phyloP scores from a whole-genome alignment of 2,888 invertebrate species.

The Platynereis dumerilii region DNA sequence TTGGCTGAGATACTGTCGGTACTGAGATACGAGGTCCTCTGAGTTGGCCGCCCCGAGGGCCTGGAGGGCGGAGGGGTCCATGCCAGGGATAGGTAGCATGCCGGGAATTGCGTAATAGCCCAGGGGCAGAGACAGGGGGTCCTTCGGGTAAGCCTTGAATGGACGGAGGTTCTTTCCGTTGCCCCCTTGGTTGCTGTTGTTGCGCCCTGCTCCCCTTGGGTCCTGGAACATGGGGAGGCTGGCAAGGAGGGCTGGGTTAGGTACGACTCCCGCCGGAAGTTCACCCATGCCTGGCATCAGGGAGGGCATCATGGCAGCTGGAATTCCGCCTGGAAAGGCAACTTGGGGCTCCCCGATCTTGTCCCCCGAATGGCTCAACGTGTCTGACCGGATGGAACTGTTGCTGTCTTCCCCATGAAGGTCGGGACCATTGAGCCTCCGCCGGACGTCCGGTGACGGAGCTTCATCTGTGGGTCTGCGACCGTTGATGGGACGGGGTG shows the following conservation, averaged over 20 bases:
- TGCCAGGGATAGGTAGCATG: constrained; percentile 43
- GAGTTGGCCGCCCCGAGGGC: constrained; percentile 42
- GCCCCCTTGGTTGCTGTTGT: neutral
- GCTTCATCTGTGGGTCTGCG: too few species aligned
- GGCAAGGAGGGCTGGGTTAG: constrained; percentile 9
- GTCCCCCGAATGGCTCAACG: neutral
- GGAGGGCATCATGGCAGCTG: constrained; percentile 15
- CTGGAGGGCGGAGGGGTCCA: constrained; percentile 44
- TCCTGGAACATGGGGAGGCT: constrained; percentile 21
- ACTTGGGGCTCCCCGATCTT: constrained; percentile 27
- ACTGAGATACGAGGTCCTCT: constrained; percentile 52
- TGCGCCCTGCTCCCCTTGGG: constrained; percentile 19
- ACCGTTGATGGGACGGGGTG: too few species aligned
- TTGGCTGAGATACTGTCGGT: constrained; percentile 41
- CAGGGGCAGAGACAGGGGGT: constrained; percentile 70
- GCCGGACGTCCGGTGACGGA: too few species aligned
- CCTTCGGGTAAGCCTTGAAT: constrained; percentile 73
- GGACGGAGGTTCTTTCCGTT: constrained; percentile 46
- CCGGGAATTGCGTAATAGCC: constrained; percentile 59
- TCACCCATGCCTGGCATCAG: constrained; percentile 21
- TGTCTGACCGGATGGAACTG: neutral
- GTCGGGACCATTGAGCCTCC: neutral
- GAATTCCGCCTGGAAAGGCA: constrained; percentile 22
- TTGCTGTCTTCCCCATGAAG: neutral
- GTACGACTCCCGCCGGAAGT: constrained; percentile 18